Evolutionary conservation across 2,888 invertebrate species (phyloP).

Genomic region (Archips crataeganus): DNA sequence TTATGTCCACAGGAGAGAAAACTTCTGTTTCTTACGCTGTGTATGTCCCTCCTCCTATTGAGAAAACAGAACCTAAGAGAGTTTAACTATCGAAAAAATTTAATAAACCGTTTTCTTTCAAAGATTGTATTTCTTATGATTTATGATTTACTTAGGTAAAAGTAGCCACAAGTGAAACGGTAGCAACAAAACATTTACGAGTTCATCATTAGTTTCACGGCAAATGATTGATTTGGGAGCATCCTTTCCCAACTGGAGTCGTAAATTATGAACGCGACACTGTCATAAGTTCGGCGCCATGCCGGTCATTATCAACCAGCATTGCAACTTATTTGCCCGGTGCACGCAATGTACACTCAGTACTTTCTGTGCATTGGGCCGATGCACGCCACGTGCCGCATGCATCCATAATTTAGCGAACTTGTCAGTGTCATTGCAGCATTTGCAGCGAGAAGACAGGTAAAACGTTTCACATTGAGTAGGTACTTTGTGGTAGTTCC

Average conservation of each 20-base stretch:
- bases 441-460: constrained; percentile 36
- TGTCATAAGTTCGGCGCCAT: constrained; percentile 34
- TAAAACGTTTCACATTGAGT: constrained; percentile 17
- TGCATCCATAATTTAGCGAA: constrained; percentile 60
- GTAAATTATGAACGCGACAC: constrained; percentile 29
- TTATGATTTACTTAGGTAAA: background rate
- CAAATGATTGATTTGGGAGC: constrained; percentile 38
- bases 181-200: constrained; percentile 21
- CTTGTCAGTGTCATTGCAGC: constrained; percentile 48
- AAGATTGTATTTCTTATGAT: background rate
- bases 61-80: too few species aligned
- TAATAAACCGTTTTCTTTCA: too few species aligned
- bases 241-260: constrained; percentile 28
- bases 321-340: constrained; percentile 19
- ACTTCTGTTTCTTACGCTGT: too few species aligned
- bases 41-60: too few species aligned
- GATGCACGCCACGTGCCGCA: constrained; percentile 30
- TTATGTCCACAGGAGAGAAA: too few species aligned
- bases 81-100: too few species aligned
- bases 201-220: constrained; percentile 20
- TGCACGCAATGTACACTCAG: constrained; percentile 30
- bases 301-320: constrained; percentile 14
- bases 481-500: background rate
- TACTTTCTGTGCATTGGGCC: background rate
- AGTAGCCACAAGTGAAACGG: constrained; percentile 1